These are phyloP conservation scores for Coilia nasus DNA, from an alignment of 2,797 vertebrate genomes.

Conservation along the genomic window DNA sequence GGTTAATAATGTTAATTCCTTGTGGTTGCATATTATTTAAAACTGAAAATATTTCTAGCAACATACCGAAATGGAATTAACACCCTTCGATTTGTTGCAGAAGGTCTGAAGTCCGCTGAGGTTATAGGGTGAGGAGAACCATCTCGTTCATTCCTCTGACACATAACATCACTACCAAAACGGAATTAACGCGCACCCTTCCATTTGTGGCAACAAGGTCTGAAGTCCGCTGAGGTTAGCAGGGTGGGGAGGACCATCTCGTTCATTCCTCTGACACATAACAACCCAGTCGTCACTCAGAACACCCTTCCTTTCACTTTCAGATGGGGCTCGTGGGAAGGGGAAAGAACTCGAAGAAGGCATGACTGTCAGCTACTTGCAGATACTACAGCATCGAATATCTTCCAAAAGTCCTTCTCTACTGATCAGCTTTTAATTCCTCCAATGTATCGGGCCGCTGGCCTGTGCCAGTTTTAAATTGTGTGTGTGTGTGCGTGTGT, in stretches of 20 bases:
- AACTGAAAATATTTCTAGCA: neutral
- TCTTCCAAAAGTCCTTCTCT: no score
- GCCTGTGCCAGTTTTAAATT: no score
- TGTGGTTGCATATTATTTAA: conserved; percentile 1
- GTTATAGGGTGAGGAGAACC: neutral
- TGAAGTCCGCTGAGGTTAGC: neutral
- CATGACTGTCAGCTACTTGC: no score
- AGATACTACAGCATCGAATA: no score
- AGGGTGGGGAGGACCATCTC: neutral
- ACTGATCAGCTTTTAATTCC: no score
- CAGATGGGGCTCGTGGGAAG: neutral
- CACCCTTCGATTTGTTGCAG: neutral
- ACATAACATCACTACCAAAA: no score
- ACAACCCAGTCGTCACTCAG: neutral
- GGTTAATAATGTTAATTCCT: neutral
- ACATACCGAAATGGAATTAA: neutral
- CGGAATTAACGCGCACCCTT: neutral
- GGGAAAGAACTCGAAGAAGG: neutral
- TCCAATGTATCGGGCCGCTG: no score
- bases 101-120: neutral
- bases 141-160: neutral
- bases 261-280: neutral
- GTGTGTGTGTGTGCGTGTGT: no score
- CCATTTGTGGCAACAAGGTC: neutral
- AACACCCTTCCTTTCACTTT: neutral